These are phyloP conservation scores for Euplexia lucipara DNA, from an alignment of 2,888 invertebrate species.

Conservation along the genomic window DNA sequence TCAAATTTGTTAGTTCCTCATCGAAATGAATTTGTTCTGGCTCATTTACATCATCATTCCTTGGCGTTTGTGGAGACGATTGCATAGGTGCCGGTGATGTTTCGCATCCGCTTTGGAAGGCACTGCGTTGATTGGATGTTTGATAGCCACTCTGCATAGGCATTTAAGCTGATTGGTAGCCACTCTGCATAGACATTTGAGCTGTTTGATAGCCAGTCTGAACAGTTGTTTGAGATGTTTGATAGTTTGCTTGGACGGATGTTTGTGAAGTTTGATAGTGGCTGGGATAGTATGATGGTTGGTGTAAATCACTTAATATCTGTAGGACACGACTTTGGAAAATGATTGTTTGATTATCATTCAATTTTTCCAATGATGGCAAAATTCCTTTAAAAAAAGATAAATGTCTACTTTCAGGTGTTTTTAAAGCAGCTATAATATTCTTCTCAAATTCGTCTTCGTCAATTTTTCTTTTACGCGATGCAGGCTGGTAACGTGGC, in stretches of 20 bases:
- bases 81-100: constrained; percentile 10
- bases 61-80: constrained; percentile 10
- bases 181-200: constrained; percentile 11
- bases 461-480: constrained; percentile 1
- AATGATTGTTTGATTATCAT: constrained; percentile 3
- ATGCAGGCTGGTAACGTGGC: neutral
- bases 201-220: constrained; percentile 5
- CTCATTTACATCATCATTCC: constrained; percentile 10
- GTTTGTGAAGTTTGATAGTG: constrained; percentile 5
- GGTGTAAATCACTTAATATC: neutral
- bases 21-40: constrained; percentile 10
- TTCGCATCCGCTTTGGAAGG: constrained; percentile 10
- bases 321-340: constrained; percentile 4
- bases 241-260: neutral
- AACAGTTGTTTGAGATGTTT: neutral
- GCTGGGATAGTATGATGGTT: constrained; percentile 4
- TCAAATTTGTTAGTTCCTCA: constrained; percentile 10
- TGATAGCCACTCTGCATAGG: constrained; percentile 8
- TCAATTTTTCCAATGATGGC: constrained; percentile 3
- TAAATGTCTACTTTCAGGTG: constrained; percentile 9
- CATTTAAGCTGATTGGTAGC: constrained; percentile 8
- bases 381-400: constrained; percentile 13
- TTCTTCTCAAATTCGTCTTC: neutral
- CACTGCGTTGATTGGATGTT: constrained; percentile 9
- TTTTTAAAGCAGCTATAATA: neutral